Evolutionary conservation across 2,113 vertebrate species (phyloP), one percentile per base, ranked within the genome.

Genomic region (Urocynchramus pylzowi): DNA sequence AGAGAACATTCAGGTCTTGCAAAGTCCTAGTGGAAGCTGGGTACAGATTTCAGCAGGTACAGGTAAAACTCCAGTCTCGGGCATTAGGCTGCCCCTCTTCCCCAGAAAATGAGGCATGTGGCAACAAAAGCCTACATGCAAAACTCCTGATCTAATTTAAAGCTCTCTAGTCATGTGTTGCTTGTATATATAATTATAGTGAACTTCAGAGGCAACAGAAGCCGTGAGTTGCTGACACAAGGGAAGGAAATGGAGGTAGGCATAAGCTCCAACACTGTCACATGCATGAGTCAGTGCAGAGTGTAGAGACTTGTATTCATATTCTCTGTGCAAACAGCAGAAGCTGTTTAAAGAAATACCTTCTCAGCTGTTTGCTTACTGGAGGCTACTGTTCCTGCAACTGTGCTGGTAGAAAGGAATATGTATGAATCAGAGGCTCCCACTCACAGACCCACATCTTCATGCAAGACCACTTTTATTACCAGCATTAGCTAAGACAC

Each of bases 331-430:
- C 57, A 79, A 91, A 87, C n/a, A 91, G 52, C 81, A 93, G 84
- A 93, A 90, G 49, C 49, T 87, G 60, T 84, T 91, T 87, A 87
- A 93, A 77, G 74, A 94, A 85, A 89, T 44, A 76, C 35, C 33
- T 94, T 94, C 84, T 91, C 39, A 67, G 42, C 33, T 95, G 47
- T 74, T 95, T 84, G 77, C 84, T 87, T 84, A 57, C 78, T 85
- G 78, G 33, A 85, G 19, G 19, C 45, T 94, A 41, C 82, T 61
- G 44, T 64, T 94, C 65, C 74, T 76, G 35, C 37, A 91, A 64
- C 22, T 84, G 20, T 67, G 77, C 33, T 76, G 30, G 44, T 79
- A 56, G 57, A 82, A 87, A 65, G 67, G 31, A 84, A 68, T 11
- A 12, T 2, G 26, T 60, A 56, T 56, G 49, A 5, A 7, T 85